Conservation (phyloP, 2,113 vertebrate species). For the Pampusana beccarii region DNA sequence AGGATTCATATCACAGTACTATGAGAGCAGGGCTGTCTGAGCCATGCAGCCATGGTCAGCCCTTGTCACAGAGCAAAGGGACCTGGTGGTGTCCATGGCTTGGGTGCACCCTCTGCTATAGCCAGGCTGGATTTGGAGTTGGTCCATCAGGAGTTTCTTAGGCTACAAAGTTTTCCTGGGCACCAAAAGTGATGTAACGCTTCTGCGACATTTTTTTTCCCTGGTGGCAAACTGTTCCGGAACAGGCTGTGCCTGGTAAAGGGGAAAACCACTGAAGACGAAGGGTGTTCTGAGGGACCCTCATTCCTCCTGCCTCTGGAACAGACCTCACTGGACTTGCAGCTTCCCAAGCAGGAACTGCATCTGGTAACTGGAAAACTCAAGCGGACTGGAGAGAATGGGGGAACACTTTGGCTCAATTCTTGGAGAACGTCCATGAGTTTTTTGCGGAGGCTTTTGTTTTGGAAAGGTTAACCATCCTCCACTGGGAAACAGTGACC, state of each 20-base stretch:
- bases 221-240: background rate
- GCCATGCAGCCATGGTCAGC: background rate
- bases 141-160: background rate
- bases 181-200: fast-evolving
- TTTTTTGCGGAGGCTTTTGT: background rate
- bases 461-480: background rate
- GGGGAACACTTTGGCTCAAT: background rate
- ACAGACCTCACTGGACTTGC: background rate
- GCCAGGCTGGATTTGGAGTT: background rate
- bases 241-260: background rate
- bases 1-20: background rate
- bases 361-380: background rate
- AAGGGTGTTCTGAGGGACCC: background rate
- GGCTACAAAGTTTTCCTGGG: background rate
- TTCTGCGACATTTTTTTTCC: background rate
- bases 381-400: background rate
- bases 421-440: background rate
- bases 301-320: background rate
- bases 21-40: background rate
- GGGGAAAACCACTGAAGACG: fast-evolving
- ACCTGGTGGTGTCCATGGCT: background rate
- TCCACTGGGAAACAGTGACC: background rate
- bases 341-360: background rate
- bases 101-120: background rate
- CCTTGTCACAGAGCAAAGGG: background rate